These are phyloP conservation scores for Diglossa cyanea DNA, from an alignment of 2,797 vertebrate genomes.

Conservation along the genomic window DNA sequence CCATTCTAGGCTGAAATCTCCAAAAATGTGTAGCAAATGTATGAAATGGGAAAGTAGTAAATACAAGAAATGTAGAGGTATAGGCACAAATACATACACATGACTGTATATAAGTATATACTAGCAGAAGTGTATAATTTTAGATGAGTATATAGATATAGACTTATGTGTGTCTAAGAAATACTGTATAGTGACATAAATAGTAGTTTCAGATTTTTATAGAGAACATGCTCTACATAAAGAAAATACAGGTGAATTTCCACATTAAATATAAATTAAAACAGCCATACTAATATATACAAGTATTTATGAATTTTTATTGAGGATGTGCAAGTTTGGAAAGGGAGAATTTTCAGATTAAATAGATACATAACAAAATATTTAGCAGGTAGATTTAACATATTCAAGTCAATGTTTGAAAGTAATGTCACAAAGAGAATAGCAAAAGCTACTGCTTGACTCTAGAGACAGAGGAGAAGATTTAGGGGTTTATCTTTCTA, in stretches of 20 bases:
- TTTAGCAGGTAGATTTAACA: neutral
- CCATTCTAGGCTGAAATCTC: neutral
- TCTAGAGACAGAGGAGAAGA: neutral
- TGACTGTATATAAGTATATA: neutral
- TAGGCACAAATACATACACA: neutral
- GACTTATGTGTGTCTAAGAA: neutral
- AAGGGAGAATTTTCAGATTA: neutral
- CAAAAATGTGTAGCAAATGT: neutral
- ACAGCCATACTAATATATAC: neutral
- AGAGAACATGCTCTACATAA: neutral
- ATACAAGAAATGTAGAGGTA: neutral
- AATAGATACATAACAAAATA: neutral
- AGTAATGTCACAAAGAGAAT: neutral
- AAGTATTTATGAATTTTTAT: neutral
- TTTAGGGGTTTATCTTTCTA: slow-evolving; percentile 29
- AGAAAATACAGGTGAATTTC: neutral
- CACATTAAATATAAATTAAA: neutral
- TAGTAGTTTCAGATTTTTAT: neutral
- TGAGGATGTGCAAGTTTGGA: neutral
- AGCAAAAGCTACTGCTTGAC: neutral
- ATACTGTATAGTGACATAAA: neutral
- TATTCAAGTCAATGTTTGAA: neutral
- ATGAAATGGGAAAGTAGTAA: neutral
- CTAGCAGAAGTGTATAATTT: neutral
- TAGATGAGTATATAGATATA: neutral